Evolutionary conservation across 2,113 vertebrate genomes (phyloP).

Genomic region (Noctilio leporinus): DNA sequence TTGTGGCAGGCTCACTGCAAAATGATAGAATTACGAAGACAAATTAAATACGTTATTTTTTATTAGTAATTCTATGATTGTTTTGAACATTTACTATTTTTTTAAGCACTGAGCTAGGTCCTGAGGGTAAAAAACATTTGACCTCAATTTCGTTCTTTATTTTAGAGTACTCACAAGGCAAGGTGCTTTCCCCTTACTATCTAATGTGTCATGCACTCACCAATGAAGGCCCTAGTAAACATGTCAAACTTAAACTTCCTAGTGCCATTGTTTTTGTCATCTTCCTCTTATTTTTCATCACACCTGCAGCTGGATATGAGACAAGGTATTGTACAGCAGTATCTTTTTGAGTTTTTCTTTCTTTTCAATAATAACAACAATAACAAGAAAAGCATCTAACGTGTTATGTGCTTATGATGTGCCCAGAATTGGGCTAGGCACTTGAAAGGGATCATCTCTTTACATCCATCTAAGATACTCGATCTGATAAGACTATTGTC

Average conservation of each 20-base stretch:
- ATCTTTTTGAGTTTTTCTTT: not conserved
- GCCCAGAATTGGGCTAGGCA: not conserved
- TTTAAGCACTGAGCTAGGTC: not conserved
- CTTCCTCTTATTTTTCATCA: not conserved
- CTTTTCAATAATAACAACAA: not conserved
- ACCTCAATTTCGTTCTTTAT: not conserved
- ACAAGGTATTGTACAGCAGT: not conserved
- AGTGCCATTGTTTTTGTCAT: not conserved
- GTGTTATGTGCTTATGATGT: not conserved
- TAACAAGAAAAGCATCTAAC: not conserved
- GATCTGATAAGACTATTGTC: not conserved
- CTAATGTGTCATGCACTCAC: not conserved
- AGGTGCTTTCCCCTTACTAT: not conserved
- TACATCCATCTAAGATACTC: not conserved
- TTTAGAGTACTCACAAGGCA: not conserved
- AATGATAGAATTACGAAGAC: not conserved
- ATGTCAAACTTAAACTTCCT: not conserved
- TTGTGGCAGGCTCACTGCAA: not conserved
- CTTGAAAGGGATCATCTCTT: not conserved
- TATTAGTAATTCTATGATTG: not conserved
- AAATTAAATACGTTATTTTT: not conserved
- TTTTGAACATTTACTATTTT: not conserved
- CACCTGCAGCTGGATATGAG: not conserved
- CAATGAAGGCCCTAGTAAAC: not conserved
- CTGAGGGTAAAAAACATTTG: not conserved